Evolutionary conservation across 2,113 vertebrate species (phyloP).

Genomic region (Elephantulus edwardii): DNA sequence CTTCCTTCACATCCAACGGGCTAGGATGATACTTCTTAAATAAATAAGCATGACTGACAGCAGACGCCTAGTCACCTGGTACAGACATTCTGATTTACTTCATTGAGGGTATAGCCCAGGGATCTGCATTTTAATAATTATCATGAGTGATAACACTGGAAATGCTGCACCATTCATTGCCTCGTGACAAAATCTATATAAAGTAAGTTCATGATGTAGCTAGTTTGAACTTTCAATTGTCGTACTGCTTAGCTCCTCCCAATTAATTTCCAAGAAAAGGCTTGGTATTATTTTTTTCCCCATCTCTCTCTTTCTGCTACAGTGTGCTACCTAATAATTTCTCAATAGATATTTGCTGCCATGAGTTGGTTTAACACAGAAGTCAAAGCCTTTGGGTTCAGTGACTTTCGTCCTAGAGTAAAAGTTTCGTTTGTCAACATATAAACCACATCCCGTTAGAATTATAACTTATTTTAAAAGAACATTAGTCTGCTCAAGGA

Average conservation of each 20-base stretch:
- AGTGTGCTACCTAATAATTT: background rate
- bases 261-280: background rate
- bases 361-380: background rate
- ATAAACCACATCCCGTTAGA: background rate
- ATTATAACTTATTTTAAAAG: conserved; percentile 56
- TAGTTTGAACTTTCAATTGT: background rate
- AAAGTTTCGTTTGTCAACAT: conserved; percentile 17
- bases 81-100: background rate
- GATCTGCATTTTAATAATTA: background rate
- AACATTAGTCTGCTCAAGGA: conserved; percentile 61
- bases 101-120: background rate
- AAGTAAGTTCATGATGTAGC: background rate
- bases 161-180: background rate
- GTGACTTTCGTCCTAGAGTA: background rate
- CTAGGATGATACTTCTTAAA: background rate
- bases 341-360: conserved; percentile 33
- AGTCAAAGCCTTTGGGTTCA: conserved; percentile 22
- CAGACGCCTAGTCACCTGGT: background rate
- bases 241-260: background rate
- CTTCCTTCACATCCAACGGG: background rate
- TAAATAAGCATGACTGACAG: background rate
- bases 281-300: background rate
- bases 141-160: background rate
- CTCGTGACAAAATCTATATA: background rate
- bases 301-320: background rate